Evolutionary conservation across 2,888 invertebrate genomes (phyloP), one percentile per base, ranked within the genome.

Genomic region (Acanthopleura granulata): DNA sequence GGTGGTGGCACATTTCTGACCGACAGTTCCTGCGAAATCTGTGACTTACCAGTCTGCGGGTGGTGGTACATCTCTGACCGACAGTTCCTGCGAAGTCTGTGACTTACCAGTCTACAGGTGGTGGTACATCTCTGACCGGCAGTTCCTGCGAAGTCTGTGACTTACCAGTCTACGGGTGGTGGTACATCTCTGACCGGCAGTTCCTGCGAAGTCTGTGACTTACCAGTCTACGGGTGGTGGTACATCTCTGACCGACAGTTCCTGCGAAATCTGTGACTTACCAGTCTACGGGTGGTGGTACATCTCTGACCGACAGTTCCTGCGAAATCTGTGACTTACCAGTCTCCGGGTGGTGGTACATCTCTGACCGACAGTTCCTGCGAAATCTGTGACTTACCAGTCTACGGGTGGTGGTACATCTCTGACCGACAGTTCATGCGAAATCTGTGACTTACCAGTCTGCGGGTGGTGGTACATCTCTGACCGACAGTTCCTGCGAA

Each of bases 341-440:
- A 89, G 78, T 40, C 98, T 92, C 79, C 98, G 93, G 0, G 97
- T 97, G 1, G 96, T 95, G 0, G 98, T 98, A 91, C 98, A 77
- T n/a, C 77, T 3, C 25, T 25, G n/a, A 40, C 40, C 9, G 3
- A 40, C 3, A 40, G 4, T 6, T 9, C 40, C 3, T 40, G 40
- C 9, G 4, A 6, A 40, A 51, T 30, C 27, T 51, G 50, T 62
- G 74, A 14, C 71, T 14, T 62, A 79, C 75, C 40, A 89, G 78
- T 40, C 98, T 92, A 79, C 98, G 93, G 0, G 97, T 97, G 1
- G 96, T 95, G 0, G 98, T 98, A 91, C 98, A 77, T n/a, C 77
- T 3, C 25, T 25, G n/a, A 40, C 40, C 9, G 40, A 40, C 3
- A 6, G 4, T 6, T 9, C 40, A 40, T 40, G 40, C 9, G 4